Evolutionary conservation across 2,113 vertebrate species (phyloP).

Genomic region (Paradisaea rubra): DNA sequence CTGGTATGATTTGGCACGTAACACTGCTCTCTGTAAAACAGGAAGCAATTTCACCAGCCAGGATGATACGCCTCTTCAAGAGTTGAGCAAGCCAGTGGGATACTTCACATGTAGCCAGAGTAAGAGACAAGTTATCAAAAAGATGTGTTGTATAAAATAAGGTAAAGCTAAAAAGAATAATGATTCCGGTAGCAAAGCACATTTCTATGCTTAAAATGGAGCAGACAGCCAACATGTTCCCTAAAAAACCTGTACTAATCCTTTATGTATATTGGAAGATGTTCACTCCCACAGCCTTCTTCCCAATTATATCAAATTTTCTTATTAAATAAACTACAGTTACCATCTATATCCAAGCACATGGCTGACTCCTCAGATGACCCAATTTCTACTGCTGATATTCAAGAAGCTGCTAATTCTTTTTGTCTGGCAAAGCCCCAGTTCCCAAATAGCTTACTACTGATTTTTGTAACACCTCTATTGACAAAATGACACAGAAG

Average conservation of each 20-base stretch:
- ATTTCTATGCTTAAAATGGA: neutral
- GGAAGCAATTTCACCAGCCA: neutral
- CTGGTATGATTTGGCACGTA: neutral
- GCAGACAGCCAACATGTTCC: neutral
- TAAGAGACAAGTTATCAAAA: neutral
- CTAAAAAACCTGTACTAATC: neutral
- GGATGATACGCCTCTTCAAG: neutral
- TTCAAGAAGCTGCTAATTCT: constrained; percentile 66
- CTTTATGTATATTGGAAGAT: neutral
- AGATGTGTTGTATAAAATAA: neutral
- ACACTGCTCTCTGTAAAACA: neutral
- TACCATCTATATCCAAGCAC: constrained; percentile 9
- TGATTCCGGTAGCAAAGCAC: neutral
- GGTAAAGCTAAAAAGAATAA: neutral
- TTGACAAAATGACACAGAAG: constrained; percentile 62
- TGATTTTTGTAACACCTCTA: constrained; percentile 60
- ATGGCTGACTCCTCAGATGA: neutral
- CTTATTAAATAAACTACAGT: neutral
- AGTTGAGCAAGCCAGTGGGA: neutral
- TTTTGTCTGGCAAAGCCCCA: constrained; percentile 55
- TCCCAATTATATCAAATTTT: neutral
- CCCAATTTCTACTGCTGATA: constrained; percentile 50
- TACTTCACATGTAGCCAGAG: neutral
- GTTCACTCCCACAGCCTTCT: neutral
- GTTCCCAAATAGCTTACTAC: constrained; percentile 63